Conservation (phyloP, 2,888 invertebrate genomes). For the Steromphala cineraria region DNA sequence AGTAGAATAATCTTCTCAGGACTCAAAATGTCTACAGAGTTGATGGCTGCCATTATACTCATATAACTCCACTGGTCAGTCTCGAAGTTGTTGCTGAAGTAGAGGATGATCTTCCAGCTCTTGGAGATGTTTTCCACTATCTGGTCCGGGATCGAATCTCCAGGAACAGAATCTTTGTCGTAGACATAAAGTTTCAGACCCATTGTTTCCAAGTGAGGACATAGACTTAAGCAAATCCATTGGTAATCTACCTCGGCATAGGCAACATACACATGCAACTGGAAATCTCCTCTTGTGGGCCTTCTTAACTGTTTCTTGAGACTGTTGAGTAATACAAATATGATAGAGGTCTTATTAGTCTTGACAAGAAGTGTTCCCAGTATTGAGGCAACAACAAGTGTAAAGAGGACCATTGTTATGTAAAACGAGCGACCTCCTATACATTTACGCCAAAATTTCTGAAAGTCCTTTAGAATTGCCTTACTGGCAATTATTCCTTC, state of each 20-base stretch:
- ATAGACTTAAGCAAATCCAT: not conserved
- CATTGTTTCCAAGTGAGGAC: not conserved
- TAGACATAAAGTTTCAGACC: not conserved
- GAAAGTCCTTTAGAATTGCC: not conserved
- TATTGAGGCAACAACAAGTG: not conserved
- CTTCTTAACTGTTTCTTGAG: not conserved
- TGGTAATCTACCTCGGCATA: not conserved
- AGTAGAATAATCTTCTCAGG: not conserved
- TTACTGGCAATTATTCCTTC: not conserved
- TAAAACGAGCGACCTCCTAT: not conserved
- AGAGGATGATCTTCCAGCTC: not conserved
- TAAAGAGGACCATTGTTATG: not conserved
- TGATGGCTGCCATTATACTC: not conserved
- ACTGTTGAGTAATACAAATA: not conserved
- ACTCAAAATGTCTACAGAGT: not conserved
- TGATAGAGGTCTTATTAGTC: not conserved
- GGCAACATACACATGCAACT: not conserved
- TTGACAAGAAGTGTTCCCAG: not conserved
- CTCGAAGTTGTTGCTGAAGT: not conserved
- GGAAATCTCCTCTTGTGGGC: not conserved
- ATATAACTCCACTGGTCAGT: not conserved
- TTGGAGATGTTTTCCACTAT: not conserved
- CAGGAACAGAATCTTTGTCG: not conserved
- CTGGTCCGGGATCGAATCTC: not conserved
- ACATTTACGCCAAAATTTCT: not conserved